Base-by-base conservation (phyloP, 2,888 invertebrate genomes). In the Caenorhabditis imperialis region DNA sequence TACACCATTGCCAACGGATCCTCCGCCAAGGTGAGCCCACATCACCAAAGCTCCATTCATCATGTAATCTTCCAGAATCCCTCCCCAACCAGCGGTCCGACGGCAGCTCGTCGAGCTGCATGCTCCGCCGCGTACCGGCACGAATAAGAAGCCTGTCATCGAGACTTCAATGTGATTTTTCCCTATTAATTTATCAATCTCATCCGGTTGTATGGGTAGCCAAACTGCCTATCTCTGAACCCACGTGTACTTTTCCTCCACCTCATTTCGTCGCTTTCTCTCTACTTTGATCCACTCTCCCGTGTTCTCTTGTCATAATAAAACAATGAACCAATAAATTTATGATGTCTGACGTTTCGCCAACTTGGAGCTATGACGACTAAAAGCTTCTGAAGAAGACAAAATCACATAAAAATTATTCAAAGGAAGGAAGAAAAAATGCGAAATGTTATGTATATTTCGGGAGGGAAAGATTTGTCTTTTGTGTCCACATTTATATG, bases 121-220 rank as follows among this genome's bases (percentile, higher is more conserved):
- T 23, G 61, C 60, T n/a, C 53, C 69, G 3, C 58, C 60, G 3
- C 40, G 60, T 16, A 61, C 40, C 18, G 47, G 33, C 23, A 22
- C 20, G 42, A 30, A 30, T 20, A 57, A 45, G 22, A 72, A 72
- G 33, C 55, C 54, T n/a, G 60, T 67, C 22, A 67, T 73, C 12
- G 73, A 73, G 40, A 73, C 73, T n/a, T 63, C 73, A 6, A 73
- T 73, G 73, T 73, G 50, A 73, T 62, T n/a, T 38, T 44, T 37
- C 33, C 10, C 3, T 12, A n/a, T 8, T 7, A 22, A 18, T 20
- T 20, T 40, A n/a, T 44, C 42, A n/a, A 38, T 23, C 16, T 53
- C n/a, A n/a, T 14, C n/a, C 37, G n/a, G 27, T 12, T 48, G 30
- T 47, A n/a, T 30, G 22, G 23, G 8, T 42, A n/a, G n/a, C n/a